Base-by-base conservation (phyloP, 1,140 invertebrate genomes). In the Trichoplusia ni region DNA sequence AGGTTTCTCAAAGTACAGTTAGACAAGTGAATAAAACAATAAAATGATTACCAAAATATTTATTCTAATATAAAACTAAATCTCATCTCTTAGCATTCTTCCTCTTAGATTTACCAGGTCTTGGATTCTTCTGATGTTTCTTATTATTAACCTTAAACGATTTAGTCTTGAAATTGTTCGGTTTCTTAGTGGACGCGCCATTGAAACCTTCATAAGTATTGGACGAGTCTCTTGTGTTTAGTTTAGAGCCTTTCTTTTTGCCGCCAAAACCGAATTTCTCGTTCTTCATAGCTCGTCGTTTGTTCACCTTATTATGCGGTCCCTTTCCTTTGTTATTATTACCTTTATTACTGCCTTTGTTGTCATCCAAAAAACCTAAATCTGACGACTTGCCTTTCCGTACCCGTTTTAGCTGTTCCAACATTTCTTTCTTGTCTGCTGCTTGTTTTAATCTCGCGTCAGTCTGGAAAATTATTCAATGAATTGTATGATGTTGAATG, bases 191-290 rank as follows among this genome's bases (percentile, higher is more conserved):
- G 0, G 92, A 90, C 0, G 92, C 90, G 65, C 89, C 91, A 58
- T 80, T 91, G 18, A 92, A 94, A 1, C 93, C 93, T 6, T 93
- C 93, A 60, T 95, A 92, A 76, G 94, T 92, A 13, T 92, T 92
- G 0, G 94, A 91, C 42, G 96, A 98, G 0, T 96, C 93, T 72
- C 93, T 95, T 0, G 96, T 98, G 77, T 99, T 99, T 31, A 93
- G 90, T 88, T 99, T 99, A 0, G 91, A 92, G 1, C 97, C 95
- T 69, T 95, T 95, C 91, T 99, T 99, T 77, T 98, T 98, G 1
- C 98, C 98, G 31, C 98, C 98, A 92, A 96, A 99, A 0, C 98
- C 98, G 91, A 95, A 99, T 79, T 97, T 98, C 42, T 94, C 92
- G 88, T 98, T 94, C 83, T 98, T 97, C 68, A 92, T 90, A 33